Conservation (phyloP, 2,113 vertebrate genomes). For the Hypanus sabinus region DNA sequence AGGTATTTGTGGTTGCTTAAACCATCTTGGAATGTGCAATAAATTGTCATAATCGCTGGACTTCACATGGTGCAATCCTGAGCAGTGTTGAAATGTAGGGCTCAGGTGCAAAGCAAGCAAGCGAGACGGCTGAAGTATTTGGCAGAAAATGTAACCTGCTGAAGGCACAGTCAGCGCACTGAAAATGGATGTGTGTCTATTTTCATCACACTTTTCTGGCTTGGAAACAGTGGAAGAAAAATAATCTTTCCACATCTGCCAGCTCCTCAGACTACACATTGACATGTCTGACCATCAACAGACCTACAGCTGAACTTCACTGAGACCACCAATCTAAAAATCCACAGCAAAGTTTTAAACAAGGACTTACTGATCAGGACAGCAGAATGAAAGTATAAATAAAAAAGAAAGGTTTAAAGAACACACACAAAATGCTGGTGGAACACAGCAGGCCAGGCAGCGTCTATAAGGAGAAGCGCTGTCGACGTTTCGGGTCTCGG, state of each 20-base stretch:
- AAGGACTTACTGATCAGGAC: neutral
- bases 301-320: neutral
- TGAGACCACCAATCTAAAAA: neutral
- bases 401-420: neutral
- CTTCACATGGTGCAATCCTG: neutral
- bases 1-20: too few relatives aligned
- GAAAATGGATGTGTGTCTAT: neutral
- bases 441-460: too few relatives aligned
- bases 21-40: neutral
- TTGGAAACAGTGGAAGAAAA: neutral
- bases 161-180: neutral
- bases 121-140: neutral
- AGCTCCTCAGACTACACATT: neutral
- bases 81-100: neutral
- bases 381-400: neutral
- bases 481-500: too few relatives aligned
- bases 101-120: neutral
- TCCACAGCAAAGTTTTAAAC: neutral
- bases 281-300: neutral
- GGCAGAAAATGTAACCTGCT: neutral
- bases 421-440: too few relatives aligned
- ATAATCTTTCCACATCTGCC: neutral
- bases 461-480: too few relatives aligned
- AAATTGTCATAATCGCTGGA: neutral
- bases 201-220: neutral